Evolutionary conservation across 2,113 vertebrate species (phyloP).

Genomic region (Mustelus asterias): DNA sequence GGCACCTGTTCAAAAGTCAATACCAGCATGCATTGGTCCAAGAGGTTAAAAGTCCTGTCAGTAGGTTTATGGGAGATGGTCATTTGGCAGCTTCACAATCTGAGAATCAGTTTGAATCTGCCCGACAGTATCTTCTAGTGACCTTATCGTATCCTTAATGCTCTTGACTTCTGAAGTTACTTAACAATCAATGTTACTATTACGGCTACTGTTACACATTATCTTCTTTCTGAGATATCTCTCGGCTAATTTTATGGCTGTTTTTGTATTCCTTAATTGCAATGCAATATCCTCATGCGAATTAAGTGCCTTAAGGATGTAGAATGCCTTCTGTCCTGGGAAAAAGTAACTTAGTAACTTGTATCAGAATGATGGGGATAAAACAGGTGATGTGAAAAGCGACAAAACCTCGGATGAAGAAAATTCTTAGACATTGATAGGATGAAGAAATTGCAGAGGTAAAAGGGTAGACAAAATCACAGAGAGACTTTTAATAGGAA

Average conservation of each 20-base stretch:
- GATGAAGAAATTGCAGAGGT: not conserved
- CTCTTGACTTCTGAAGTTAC: no score
- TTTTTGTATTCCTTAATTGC: not conserved
- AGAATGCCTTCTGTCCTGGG: not conserved
- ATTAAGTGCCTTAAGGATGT: not conserved
- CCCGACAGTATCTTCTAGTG: no score
- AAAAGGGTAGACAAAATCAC: not conserved
- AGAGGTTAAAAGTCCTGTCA: no score
- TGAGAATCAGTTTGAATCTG: no score
- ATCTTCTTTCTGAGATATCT: no score
- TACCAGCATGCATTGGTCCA: no score
- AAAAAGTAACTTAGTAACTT: not conserved
- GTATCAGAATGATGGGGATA: not conserved
- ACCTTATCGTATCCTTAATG: no score
- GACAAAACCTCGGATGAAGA: not conserved
- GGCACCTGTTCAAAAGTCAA: no score
- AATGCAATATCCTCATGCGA: not conserved
- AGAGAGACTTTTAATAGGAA: not conserved
- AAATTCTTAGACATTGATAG: not conserved
- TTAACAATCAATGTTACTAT: no score
- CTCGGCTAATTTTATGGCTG: not conserved
- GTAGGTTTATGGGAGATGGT: no score
- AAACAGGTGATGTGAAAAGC: not conserved
- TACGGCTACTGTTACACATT: no score
- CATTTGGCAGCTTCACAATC: no score